These are phyloP conservation scores for Ammospiza caudacuta DNA, from an alignment of 2,113 vertebrate species.

Conservation along the genomic window DNA sequence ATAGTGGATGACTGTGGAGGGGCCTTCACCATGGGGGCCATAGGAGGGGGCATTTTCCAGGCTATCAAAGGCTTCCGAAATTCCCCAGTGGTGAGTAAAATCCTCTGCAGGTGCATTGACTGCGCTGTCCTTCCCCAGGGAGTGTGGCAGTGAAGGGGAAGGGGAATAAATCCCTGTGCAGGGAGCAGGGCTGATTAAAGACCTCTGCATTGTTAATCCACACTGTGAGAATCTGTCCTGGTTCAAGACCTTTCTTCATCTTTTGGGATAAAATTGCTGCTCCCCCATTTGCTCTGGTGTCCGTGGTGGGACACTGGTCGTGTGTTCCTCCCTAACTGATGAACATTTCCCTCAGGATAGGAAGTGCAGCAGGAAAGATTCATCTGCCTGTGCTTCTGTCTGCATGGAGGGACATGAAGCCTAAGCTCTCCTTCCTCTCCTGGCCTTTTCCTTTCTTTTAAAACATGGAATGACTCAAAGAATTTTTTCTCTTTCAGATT, in stretches of 20 bases:
- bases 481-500: not conserved
- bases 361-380: not conserved
- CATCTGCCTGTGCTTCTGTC: not conserved
- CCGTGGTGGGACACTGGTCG: not conserved
- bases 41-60: conserved; percentile 96
- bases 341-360: not conserved
- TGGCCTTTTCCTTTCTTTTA: not conserved
- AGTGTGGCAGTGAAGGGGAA: not conserved
- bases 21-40: conserved; percentile 96
- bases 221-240: not conserved
- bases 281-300: not conserved
- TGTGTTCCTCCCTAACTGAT: not conserved
- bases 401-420: not conserved
- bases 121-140: not conserved
- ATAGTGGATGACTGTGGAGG: conserved; percentile 98
- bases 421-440: not conserved
- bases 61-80: conserved; percentile 96
- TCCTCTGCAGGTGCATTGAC: not conserved
- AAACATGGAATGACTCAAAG: not conserved
- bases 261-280: not conserved
- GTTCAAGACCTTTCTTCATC: not conserved
- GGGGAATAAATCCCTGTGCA: not conserved
- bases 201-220: not conserved
- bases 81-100: conserved; percentile 87
- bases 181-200: too few species aligned